These are phyloP conservation scores for Bothrops alternatus DNA, from an alignment of 2,797 vertebrate genomes.

Conservation along the genomic window DNA sequence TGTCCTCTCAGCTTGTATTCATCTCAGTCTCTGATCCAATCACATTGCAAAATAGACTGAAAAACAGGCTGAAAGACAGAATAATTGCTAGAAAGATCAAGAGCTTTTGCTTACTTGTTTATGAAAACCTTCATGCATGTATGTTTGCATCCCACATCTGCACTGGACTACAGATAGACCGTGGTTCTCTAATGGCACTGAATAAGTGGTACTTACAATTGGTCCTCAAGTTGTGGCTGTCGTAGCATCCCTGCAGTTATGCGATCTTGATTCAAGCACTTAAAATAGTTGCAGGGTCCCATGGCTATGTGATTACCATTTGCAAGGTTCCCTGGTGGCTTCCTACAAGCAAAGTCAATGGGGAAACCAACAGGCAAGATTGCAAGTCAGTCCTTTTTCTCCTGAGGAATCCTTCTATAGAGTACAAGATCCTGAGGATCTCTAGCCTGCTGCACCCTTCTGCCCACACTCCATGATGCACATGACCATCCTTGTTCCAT, in stretches of 20 bases:
- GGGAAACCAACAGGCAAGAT: neutral
- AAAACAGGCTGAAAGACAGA: neutral
- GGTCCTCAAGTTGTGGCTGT: neutral
- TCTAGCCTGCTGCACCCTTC: neutral
- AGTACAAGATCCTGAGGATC: too few relatives aligned
- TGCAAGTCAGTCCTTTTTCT: neutral
- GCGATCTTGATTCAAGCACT: neutral
- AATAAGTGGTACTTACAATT: neutral
- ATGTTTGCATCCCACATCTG: neutral
- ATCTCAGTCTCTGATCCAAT: neutral
- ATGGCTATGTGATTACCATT: neutral
- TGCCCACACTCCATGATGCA: neutral
- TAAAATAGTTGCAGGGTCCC: neutral
- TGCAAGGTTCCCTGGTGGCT: neutral
- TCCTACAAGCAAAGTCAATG: neutral
- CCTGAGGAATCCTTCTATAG: neutral
- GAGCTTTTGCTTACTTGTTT: neutral
- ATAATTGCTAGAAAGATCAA: neutral
- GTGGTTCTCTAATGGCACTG: neutral
- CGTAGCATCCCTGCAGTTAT: neutral
- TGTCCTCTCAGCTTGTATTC: neutral
- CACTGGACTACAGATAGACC: neutral
- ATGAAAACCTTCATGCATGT: neutral
- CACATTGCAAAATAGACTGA: neutral
- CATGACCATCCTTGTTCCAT: neutral